A percentile compares a stretch with the other conserved stretches of the same genome.
These are phyloP conservation scores for Ciona savignyi DNA, from an alignment of 23 tunicate species.

Conservation along the genomic window DNA sequence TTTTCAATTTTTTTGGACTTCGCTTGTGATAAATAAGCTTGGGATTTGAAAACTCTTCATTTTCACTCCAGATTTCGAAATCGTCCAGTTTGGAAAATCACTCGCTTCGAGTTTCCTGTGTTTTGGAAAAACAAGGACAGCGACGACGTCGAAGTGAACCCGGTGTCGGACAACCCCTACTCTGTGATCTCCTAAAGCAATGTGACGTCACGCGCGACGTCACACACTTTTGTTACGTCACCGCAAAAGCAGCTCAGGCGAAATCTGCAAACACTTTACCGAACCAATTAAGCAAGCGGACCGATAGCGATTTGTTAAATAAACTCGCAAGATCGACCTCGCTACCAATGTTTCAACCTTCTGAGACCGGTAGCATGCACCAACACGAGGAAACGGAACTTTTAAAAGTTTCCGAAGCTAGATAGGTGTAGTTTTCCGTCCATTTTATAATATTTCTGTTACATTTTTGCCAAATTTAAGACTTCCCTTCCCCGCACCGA, in stretches of 20 bases:
- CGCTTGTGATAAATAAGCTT: no score
- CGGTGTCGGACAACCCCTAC: conserved; percentile 43
- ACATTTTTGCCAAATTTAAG: no score
- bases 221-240: neutral
- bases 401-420: no score
- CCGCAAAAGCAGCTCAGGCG: neutral
- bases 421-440: no score
- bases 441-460: no score
- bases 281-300: neutral
- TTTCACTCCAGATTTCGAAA: conserved; percentile 61
- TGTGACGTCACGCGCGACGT: conserved; percentile 2
- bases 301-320: neutral
- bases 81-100: conserved; percentile 57
- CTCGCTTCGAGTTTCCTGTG: conserved; percentile 37
- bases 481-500: no score
- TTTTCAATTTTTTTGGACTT: no score
- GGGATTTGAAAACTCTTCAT: neutral
- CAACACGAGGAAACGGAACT: no score
- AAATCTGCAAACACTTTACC: neutral
- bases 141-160: conserved; percentile 28
- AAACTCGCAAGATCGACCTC: neutral
- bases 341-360: no score
- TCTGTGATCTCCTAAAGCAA: conserved; percentile 32
- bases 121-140: conserved; percentile 38
- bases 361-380: no score